These are phyloP conservation scores for Hemitrygon akajei DNA, from an alignment of 2,797 vertebrate species.

Conservation along the genomic window DNA sequence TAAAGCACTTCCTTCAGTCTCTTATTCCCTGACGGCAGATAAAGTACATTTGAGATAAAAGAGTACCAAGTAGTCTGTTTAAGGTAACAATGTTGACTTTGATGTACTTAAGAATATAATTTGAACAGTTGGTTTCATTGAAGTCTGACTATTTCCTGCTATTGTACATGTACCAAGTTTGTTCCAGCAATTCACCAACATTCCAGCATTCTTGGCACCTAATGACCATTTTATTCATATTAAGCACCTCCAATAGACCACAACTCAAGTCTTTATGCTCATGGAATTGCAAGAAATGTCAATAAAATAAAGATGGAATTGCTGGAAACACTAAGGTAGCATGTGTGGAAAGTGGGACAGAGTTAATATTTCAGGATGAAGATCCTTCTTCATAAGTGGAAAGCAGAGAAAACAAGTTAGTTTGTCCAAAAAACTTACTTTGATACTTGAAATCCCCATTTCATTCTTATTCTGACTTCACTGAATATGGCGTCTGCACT, in stretches of 20 bases:
- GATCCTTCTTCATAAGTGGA: no score
- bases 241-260: background rate
- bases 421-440: no score
- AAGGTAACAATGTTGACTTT: background rate
- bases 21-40: background rate
- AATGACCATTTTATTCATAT: no score
- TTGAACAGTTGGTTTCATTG: background rate
- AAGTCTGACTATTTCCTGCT: background rate
- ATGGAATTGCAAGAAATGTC: background rate
- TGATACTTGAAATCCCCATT: no score
- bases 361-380: no score
- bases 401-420: no score
- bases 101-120: background rate
- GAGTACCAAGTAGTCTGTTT: background rate
- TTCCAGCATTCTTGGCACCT: background rate
- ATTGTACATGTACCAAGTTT: background rate
- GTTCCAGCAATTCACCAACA: no score
- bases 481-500: no score
- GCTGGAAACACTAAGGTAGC: no score
- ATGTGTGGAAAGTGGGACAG: no score
- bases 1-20: background rate
- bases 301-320: no score
- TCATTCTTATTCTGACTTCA: no score
- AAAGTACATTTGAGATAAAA: background rate
- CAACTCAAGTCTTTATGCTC: background rate